Evolutionary conservation across 2,113 vertebrate genomes (phyloP), one percentile per base, ranked within the genome.

Genomic region (Camelus bactrianus): DNA sequence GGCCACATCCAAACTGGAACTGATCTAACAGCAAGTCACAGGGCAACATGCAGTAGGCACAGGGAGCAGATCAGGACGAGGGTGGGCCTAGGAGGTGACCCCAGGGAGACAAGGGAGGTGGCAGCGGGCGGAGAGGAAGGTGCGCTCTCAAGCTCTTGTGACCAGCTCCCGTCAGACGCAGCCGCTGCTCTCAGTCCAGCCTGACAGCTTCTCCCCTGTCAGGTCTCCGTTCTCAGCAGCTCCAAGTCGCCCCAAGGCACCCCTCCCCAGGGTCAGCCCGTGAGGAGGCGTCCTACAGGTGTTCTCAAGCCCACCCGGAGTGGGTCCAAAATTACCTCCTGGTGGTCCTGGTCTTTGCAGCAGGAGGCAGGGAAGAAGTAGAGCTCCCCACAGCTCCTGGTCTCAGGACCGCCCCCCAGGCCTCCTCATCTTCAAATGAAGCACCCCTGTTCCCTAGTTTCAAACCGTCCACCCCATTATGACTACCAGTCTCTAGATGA

Each of bases 131-230:
- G 22, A 60, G 11, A 26, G 26, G 32, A 54, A 30, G 24, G 3
- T 9, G 28, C 75, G 28, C 13, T 1, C 5, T 11, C 48, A 8
- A 19, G 19, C 30, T 15, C 54, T 67, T 16, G 22, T 11, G 11
- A 20, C 13, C 35, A 58, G 11, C 35, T 11, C n/a, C 46, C n/a
- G 22, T 2, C 38, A 42, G 38, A 42, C 4, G 7, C 0, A 4
- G 54, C 38, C 30, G 5, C 38, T 30, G 13, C 50, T 77, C 50
- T 77, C 28, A 2, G 14, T 82, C 48, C 28, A 22, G 17, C 32
- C 35, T 10, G 20, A 69, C 13, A 65, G 64, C 13, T 3, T n/a
- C 75, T 64, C 38, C 7, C 32, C 93, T 86, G 6, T 83, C 24
- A 75, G 8, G 32, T 54, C 54, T 38, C 26, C 30, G 1, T 32